Evolutionary conservation across 2,113 vertebrate genomes (phyloP), one percentile per base, ranked within the genome.

Genomic region (Beaufortia kweichowensis): DNA sequence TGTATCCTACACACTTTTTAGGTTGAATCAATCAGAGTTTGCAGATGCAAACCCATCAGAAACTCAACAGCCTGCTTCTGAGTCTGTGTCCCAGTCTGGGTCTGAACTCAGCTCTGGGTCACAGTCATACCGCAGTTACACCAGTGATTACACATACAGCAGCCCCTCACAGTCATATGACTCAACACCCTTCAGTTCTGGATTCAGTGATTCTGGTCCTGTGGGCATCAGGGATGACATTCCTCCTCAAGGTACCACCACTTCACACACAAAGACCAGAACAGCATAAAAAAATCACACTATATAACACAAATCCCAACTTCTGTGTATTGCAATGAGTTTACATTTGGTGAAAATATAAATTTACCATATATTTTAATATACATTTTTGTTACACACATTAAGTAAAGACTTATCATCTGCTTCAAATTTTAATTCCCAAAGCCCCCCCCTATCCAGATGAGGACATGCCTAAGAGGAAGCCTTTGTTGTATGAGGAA

Each of bases 181-280:
- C 6, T 41, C 82, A 11, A 87, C 21, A 61, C 71, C 77, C 79
- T 72, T 78, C n/a, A 81, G 79, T 41, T 76, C 82, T 56, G 57
- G 56, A 79, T 79, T 94, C 83, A 94, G 91, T 80, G 94, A 95
- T 55, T 93, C 93, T 23, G 84, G 90, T 72, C 91, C 92, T 28
- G 90, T 89, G 48, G 92, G 93, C 17, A 39, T 56, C 11, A 65
- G 68, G 6, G 82, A 83, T n/a, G 78, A 81, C 11, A 4, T 63
- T 21, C 15, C 28, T 24, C 57, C 66, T 33, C 79, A 76, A 81
- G 71, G 81, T 84, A 75, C 33, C 24, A 19, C 33, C 8, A 23
- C 33, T 19, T 33, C n/a, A 6, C 10, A 59, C 14, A n/a, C 70
- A 6, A 46, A 53, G 15, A 62, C 59, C 59, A 28, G 35, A 39